Evolutionary conservation across 2,888 invertebrate species (phyloP), one percentile per base, ranked within the genome.

Genomic region (Nomada goodeniana): DNA sequence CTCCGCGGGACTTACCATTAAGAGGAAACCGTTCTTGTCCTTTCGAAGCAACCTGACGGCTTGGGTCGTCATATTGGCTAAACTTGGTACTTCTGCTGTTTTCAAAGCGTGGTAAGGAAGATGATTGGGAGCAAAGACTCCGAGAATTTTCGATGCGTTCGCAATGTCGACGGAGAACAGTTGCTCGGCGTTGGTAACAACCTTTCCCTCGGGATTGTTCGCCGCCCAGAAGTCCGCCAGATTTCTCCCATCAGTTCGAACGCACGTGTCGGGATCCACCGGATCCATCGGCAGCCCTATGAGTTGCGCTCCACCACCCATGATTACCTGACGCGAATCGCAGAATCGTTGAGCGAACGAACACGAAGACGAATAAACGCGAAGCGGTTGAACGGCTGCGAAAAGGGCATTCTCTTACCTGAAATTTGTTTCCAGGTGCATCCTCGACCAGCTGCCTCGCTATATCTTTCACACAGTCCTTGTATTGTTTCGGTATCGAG

Each of bases 381-480:
- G 13, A n/a, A 36, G 9, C 18, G 9, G 18, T 18, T 2, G 7
- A 4, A 20, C 3, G 20, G 9, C 5, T 18, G 26, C 15, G 20
- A 44, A 55, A 13, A 9, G 18, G 23, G 15, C 5, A 0, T n/a
- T 15, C n/a, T 5, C 57, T 70, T 90, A 96, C 96, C 92, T 96
- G 95, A 50, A 96, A 94, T 71, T 95, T 94, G 86, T 94, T 95
- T 61, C 96, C 96, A 0, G 96, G 96, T 15, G 94, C 93, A 84
- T 95, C 95, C 88, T 96, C 95, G 29, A 96, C 93, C 69, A 96
- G 92, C 88, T 96, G 96, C 0, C 95, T 92, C 0, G 95, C 96
- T 73, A 96, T 96, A 87, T 96, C 96, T 86, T 95, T 95, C 74
- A 88, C 91, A 91, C 94, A 95, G 76, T 84, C 89, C 52, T 92